Evolutionary conservation across 2,888 invertebrate genomes (phyloP), one percentile per base, ranked within the genome.

Genomic region (Fabriciana adippe): DNA sequence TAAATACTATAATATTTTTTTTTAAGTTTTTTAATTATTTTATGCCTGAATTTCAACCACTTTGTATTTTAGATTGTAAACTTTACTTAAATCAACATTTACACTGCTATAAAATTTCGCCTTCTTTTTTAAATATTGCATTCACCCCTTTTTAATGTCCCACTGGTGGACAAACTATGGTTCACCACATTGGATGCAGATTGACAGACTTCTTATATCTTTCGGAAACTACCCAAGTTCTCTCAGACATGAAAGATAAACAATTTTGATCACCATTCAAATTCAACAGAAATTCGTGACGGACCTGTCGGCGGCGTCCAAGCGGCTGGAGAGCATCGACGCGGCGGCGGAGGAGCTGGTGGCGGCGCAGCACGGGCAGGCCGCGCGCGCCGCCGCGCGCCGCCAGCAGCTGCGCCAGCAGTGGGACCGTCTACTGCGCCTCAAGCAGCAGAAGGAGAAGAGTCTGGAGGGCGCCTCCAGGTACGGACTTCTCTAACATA

Each of bases 261-360:
- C 48, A 48, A n/a, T 48, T 5, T 48, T 51, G 50, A 51, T 8
- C 6, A 16, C 16, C n/a, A 0, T 8, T 13, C 14, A 8, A 11
- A 16, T 16, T 35, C 6, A 11, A 0, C 21, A 96, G 95, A 97
- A 98, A 92, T 97, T 99, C 87, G 95, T 99, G 41, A 99, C 99
- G 0, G 99, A 99, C 82, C 91, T 99, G 50, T 98, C 98, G 0
- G 99, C 99, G 0, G 98, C 98, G 14, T 97, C 97, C 31, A 97
- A 97, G 75, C 95, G 99, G 0, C 94, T 99, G 74, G 98, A 98
- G 75, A 96, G 96, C 65, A 96, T 99, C 69, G 98, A 98, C 80
- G 93, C 94, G 0, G 96, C 97, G 18, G 98, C 98, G 0, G 96
- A 97, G 53, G 97, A 96, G 77, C 95, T 99, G 85, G 95, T 96